Percentiles rank a stretch among this genome's conserved stretches.
Conservation (phyloP, 2,888 invertebrate genomes). For the Euspilapteryx auroguttella region DNA sequence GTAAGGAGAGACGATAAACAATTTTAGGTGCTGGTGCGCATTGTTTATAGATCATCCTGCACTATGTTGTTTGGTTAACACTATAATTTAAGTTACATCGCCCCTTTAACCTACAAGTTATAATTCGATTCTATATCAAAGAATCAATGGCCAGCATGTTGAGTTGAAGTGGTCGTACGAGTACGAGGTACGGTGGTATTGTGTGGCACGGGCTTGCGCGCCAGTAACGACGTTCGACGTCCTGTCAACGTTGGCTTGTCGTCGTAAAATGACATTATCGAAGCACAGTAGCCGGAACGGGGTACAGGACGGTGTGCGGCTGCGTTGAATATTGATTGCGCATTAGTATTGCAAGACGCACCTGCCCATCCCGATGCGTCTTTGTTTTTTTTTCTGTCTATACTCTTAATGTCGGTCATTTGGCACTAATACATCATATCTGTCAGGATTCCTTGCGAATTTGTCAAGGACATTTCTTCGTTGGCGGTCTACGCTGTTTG, state of each 20-base stretch:
- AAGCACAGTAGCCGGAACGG: slow-evolving; percentile 61
- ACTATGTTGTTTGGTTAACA: too few relatives aligned
- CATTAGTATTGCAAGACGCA: slow-evolving; percentile 57
- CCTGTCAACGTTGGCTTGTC: slow-evolving; percentile 48
- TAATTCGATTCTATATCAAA: too few relatives aligned
- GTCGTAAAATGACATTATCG: slow-evolving; percentile 61
- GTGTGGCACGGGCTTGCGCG: slow-evolving; percentile 50
- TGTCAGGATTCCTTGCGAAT: too few relatives aligned
- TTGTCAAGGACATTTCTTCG: too few relatives aligned
- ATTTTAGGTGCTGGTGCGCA: slow-evolving; percentile 51
- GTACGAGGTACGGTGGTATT: slow-evolving; percentile 50
- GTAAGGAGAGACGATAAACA: slow-evolving; percentile 54
- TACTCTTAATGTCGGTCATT: slow-evolving; percentile 58
- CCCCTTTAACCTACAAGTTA: too few relatives aligned
- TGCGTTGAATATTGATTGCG: slow-evolving; percentile 54
- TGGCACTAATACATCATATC: too few relatives aligned
- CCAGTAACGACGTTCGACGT: slow-evolving; percentile 57
- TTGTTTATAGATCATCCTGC: slow-evolving; percentile 38
- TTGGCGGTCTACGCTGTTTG: too few relatives aligned
- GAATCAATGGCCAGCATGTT: neutral
- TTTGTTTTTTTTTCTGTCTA: slow-evolving; percentile 42
- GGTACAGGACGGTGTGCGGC: slow-evolving; percentile 55
- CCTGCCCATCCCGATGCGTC: slow-evolving; percentile 37
- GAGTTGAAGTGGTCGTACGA: slow-evolving; percentile 14
- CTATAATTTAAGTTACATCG: too few relatives aligned